A percentile compares a stretch with the other conserved stretches of the same genome.
Evolutionary conservation across 2,797 vertebrate genomes (phyloP).

Genomic region (Anguilla obscura): DNA sequence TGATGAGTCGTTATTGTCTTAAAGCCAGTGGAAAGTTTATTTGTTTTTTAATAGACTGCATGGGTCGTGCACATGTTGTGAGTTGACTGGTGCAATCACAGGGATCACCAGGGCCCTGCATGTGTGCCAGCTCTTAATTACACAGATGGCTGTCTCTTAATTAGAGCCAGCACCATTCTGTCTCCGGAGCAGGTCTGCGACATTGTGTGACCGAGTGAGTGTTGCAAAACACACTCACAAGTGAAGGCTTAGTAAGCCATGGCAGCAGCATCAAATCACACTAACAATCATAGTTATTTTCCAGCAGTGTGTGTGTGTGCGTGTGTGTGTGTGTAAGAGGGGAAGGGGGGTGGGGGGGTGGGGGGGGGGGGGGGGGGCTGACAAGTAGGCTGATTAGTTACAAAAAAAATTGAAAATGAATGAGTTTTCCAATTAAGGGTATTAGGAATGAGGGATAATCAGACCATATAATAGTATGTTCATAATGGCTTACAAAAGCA

Average conservation of each 20-base stretch:
- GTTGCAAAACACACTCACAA: neutral
- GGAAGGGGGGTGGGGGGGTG: too few species aligned
- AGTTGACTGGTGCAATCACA: conserved; percentile 63
- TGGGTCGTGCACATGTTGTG: conserved; percentile 59
- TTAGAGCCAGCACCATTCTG: conserved; percentile 21
- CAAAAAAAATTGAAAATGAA: neutral
- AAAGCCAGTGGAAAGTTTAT: conserved; percentile 68
- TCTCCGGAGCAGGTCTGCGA: neutral
- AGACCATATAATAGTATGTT: neutral
- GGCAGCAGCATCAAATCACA: neutral
- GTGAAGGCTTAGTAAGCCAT: neutral
- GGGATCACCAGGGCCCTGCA: conserved; percentile 52
- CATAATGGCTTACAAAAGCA: neutral
- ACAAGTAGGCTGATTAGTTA: neutral
- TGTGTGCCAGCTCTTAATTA: conserved; percentile 37
- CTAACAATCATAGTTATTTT: neutral
- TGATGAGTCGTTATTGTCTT: conserved; percentile 63
- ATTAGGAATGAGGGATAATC: neutral
- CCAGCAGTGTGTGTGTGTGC: neutral
- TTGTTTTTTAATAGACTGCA: conserved; percentile 68
- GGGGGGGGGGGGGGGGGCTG: neutral
- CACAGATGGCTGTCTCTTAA: neutral
- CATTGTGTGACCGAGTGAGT: neutral
- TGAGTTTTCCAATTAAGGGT: neutral
- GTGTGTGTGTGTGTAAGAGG: too few species aligned